phyloP scores from a whole-genome alignment of 1,140 invertebrate genomes.

The Lucilia cuprina region DNA sequence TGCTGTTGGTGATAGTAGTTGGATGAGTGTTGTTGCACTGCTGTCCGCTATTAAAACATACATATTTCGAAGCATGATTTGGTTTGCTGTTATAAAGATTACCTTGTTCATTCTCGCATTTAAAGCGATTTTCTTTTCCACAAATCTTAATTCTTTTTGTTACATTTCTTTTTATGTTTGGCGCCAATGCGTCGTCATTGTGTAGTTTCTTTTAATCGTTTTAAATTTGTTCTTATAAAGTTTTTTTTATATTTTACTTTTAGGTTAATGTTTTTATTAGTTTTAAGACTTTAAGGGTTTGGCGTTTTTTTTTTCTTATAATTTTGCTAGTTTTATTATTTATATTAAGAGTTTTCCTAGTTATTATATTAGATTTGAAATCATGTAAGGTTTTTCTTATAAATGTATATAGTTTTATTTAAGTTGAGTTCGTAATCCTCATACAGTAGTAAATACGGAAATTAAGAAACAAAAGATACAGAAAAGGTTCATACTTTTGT shows the following conservation, averaged over 20 bases:
- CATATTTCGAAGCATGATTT: background rate
- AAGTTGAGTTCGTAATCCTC: no score
- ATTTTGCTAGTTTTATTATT: no score
- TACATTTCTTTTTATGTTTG: background rate
- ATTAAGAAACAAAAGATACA: no score
- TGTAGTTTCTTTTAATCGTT: background rate
- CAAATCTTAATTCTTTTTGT: background rate
- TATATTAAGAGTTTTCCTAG: no score
- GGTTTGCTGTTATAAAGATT: background rate
- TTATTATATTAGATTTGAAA: no score
- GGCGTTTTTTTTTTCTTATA: no score
- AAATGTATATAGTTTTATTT: no score
- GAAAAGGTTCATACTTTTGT: no score
- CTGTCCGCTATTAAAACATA: no score
- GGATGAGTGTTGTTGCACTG: background rate
- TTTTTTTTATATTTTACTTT: background rate
- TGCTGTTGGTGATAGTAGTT: background rate
- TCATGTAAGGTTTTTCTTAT: no score
- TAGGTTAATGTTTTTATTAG: background rate
- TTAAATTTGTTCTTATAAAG: background rate
- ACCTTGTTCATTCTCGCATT: slow-evolving; percentile 5
- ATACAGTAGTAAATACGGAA: no score
- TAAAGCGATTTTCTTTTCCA: background rate
- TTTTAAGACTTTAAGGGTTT: background rate
- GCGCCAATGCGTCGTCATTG: background rate